phyloP scores from a whole-genome alignment of 2,888 invertebrate genomes.

The Subacronicta megacephala region DNA sequence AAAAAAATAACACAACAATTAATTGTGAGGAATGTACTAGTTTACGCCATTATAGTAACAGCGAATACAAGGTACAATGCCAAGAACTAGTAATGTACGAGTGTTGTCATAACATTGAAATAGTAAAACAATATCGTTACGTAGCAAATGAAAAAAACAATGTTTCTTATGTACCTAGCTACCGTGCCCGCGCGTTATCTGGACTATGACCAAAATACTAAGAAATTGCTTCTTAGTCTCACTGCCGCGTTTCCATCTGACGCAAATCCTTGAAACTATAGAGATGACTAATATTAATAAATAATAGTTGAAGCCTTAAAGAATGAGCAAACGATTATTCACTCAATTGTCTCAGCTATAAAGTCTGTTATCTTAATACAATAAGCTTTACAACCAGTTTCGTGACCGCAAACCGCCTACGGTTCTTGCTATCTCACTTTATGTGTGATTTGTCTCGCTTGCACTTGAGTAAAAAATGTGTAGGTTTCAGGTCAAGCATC shows the following conservation, averaged over 20 bases:
- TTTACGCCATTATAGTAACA: no score
- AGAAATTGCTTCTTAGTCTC: constrained; percentile 15
- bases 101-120: constrained; percentile 4
- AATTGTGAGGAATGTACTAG: no score
- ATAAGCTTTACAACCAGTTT: constrained; percentile 76
- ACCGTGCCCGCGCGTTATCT: constrained; percentile 1
- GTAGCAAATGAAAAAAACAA: not conserved
- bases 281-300: constrained; percentile 73
- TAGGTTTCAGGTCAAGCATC: constrained; percentile 78
- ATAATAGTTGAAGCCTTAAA: constrained; percentile 63
- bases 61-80: no score
- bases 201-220: constrained; percentile 18
- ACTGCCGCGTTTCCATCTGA: constrained; percentile 39
- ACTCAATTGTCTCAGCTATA: constrained; percentile 58
- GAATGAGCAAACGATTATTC: constrained; percentile 53
- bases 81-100: not conserved
- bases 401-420: constrained; percentile 75
- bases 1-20: not conserved
- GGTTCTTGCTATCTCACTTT: constrained; percentile 55
- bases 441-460: constrained; percentile 59
- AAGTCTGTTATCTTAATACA: constrained; percentile 60
- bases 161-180: no score
- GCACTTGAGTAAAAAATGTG: constrained; percentile 66
- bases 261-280: constrained; percentile 54
- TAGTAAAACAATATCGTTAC: constrained; percentile 5